Percentiles rank a stretch among this genome's conserved stretches.
phyloP scores from a whole-genome alignment of 92 coral and sea anemone species.

The Blastomussa wellsi region DNA sequence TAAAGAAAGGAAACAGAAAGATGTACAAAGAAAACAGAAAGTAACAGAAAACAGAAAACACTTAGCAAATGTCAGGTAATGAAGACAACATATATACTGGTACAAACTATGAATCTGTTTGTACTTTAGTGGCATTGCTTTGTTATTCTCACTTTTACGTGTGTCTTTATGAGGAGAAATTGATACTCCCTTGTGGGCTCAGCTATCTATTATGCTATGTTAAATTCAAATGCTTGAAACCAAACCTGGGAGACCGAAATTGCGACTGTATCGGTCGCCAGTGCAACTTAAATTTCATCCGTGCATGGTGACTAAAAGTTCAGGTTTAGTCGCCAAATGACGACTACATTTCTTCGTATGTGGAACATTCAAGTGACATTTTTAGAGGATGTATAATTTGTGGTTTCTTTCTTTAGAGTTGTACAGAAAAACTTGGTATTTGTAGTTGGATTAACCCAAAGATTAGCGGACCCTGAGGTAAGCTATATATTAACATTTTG shows the following conservation, averaged over 20 bases:
- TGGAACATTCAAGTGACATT: no score
- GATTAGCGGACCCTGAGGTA: slow-evolving; percentile 98
- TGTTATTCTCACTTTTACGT: background rate
- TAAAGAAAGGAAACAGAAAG: slow-evolving; percentile 94
- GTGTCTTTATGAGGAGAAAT: background rate
- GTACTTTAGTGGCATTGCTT: background rate
- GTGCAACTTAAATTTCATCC: no score
- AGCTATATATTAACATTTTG: background rate
- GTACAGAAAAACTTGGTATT: slow-evolving; percentile 97
- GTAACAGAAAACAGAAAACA: slow-evolving; percentile 95
- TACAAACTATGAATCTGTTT: no score
- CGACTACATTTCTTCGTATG: no score
- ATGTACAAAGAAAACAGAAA: slow-evolving; percentile 95
- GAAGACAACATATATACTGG: background rate
- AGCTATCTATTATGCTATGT: no score
- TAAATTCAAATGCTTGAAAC: no score
- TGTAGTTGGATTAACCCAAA: slow-evolving; percentile 94
- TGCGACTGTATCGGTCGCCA: no score
- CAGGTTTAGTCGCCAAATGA: no score
- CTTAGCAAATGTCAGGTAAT: slow-evolving; percentile 95
- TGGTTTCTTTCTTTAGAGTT: slow-evolving; percentile 69
- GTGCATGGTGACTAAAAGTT: no score
- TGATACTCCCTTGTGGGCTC: no score
- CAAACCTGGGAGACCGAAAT: no score
- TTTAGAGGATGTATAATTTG: no score